Conservation (phyloP, 1,140 invertebrate species). For the Achatina immaculata region DNA sequence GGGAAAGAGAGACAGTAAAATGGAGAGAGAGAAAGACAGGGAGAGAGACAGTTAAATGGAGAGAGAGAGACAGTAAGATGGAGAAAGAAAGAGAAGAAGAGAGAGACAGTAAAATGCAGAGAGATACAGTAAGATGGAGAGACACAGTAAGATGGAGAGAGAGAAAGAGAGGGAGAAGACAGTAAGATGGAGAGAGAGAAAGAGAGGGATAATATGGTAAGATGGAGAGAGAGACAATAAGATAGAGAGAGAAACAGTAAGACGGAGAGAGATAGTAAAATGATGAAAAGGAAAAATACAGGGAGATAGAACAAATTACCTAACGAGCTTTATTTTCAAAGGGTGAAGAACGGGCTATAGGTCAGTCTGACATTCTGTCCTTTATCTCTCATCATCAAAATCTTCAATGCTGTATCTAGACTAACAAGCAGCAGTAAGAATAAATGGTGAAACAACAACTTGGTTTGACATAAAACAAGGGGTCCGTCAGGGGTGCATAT, state of each 20-base stretch:
- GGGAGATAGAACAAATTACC: no score
- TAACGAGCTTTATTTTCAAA: no score
- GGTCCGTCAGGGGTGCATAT: no score
- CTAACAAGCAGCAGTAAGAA: no score
- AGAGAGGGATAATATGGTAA: no score
- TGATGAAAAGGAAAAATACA: background rate
- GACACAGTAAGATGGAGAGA: background rate
- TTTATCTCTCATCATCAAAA: no score
- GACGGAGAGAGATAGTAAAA: background rate
- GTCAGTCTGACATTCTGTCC: no score
- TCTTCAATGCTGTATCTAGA: no score
- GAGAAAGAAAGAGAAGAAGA: background rate
- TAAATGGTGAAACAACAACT: no score
- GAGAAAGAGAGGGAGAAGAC: background rate
- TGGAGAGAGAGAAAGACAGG: background rate
- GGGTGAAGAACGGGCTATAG: no score
- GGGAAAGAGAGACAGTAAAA: background rate
- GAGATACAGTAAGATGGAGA: background rate
- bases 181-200: background rate
- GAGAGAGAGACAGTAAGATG: slow-evolving; percentile 4
- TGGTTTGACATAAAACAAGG: no score
- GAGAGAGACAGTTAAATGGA: background rate
- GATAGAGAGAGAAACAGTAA: background rate
- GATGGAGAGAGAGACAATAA: no score
- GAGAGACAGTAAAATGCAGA: background rate